Evolutionary conservation across 2,888 invertebrate genomes (phyloP).

Genomic region (Empis livida): DNA sequence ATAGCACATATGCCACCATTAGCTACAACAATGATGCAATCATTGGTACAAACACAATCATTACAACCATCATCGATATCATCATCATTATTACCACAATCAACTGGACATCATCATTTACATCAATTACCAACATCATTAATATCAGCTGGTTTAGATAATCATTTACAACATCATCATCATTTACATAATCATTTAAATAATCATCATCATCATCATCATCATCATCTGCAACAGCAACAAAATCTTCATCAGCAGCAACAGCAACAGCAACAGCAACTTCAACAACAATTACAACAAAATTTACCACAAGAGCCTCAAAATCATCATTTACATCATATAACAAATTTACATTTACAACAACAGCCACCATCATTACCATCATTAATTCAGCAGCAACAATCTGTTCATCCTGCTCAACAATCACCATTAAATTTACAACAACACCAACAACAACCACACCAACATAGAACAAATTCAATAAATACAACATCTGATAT

Average conservation of each 20-base stretch:
- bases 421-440: constrained; percentile 10
- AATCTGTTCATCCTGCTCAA: not conserved
- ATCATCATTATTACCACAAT: constrained; percentile 28
- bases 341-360: constrained; percentile 6
- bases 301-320: constrained; percentile 7
- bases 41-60: constrained; percentile 18
- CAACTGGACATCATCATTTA: constrained; percentile 4
- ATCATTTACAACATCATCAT: constrained; percentile 6
- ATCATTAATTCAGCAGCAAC: constrained; percentile 6
- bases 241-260: constrained; percentile 12
- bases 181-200: constrained; percentile 11
- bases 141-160: constrained; percentile 10
- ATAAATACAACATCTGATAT: too few species aligned
- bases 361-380: constrained; percentile 15
- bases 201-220: constrained; percentile 11
- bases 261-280: constrained; percentile 6
- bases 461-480: too few species aligned
- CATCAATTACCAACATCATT: constrained; percentile 6
- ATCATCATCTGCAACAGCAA: constrained; percentile 14
- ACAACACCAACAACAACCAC: not conserved
- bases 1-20: constrained; percentile 13
- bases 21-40: constrained; percentile 30
- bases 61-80: constrained; percentile 27
- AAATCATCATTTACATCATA: constrained; percentile 11
- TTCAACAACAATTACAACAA: constrained; percentile 6